These are phyloP conservation scores for Nemurella pictetii DNA, from an alignment of 2,888 invertebrate species.

Conservation along the genomic window DNA sequence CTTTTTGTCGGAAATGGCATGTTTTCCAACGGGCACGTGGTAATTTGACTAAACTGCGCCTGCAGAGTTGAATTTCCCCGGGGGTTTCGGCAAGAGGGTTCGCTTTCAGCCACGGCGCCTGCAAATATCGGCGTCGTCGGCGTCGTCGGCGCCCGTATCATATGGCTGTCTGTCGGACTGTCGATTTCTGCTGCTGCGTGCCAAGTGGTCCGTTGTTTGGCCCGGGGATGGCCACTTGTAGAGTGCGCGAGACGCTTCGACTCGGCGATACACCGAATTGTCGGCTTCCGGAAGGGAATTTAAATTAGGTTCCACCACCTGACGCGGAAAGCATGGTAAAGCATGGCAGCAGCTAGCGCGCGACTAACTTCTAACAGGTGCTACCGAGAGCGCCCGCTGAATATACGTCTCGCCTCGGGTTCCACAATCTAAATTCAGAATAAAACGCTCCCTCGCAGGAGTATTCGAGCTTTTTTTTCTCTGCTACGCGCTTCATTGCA, in stretches of 20 bases:
- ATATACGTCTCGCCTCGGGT: neutral
- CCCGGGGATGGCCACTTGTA: neutral
- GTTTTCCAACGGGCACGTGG: constrained; percentile 13
- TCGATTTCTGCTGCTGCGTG: neutral
- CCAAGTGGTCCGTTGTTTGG: neutral
- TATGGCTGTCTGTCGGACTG: no score
- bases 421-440: neutral
- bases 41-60: constrained; percentile 21
- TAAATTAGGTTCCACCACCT: constrained; percentile 15
- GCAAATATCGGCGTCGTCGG: neutral
- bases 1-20: constrained; percentile 18
- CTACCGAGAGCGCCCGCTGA: neutral
- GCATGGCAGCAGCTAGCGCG: neutral
- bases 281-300: constrained; percentile 18
- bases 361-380: neutral
- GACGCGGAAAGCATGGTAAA: constrained; percentile 2
- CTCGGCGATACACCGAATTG: neutral
- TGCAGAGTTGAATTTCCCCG: constrained; percentile 2
- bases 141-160: neutral
- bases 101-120: neutral
- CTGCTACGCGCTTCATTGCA: neutral
- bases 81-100: neutral
- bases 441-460: neutral
- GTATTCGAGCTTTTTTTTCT: neutral
- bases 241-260: neutral